A percentile compares a stretch with the other conserved stretches of the same genome.
These are phyloP conservation scores for Sphaerophoria taeniata DNA, from an alignment of 2,888 invertebrate genomes.

Conservation along the genomic window DNA sequence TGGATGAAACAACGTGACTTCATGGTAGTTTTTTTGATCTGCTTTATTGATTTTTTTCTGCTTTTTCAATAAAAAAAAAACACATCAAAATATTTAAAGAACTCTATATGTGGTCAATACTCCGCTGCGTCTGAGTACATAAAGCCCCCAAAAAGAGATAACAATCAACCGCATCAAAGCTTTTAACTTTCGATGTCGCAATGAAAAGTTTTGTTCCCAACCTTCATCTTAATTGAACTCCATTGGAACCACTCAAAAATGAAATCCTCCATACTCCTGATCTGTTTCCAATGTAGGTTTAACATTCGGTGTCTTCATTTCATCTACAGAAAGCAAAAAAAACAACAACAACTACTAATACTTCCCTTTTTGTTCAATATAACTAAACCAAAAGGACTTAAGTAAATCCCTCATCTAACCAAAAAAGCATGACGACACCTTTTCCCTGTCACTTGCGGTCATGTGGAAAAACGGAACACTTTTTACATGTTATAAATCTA, in stretches of 20 bases:
- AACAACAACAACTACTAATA: background rate
- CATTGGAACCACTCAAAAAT: background rate
- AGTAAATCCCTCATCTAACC: constrained; percentile 39
- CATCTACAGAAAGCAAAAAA: background rate
- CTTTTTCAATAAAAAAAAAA: no score
- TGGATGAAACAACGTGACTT: no score
- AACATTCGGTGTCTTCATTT: background rate
- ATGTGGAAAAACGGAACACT: constrained; percentile 69
- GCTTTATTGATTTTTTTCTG: no score
- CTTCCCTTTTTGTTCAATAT: constrained; percentile 2
- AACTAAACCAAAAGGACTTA: constrained; percentile 48
- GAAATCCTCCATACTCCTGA: background rate
- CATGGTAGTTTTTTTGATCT: no score
- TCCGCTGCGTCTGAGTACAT: no score
- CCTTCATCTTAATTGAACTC: background rate
- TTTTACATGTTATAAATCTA: constrained; percentile 61
- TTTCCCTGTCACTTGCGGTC: constrained; percentile 72
- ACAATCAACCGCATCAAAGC: background rate
- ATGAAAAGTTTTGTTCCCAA: background rate
- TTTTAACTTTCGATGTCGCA: background rate
- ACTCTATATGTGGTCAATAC: no score
- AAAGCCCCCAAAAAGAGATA: no score
- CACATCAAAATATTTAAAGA: no score
- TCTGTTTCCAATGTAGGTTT: background rate
- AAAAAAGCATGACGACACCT: constrained; percentile 62